Base-by-base conservation (phyloP, 2,888 invertebrate species). In the Cerceris ruficornis region DNA sequence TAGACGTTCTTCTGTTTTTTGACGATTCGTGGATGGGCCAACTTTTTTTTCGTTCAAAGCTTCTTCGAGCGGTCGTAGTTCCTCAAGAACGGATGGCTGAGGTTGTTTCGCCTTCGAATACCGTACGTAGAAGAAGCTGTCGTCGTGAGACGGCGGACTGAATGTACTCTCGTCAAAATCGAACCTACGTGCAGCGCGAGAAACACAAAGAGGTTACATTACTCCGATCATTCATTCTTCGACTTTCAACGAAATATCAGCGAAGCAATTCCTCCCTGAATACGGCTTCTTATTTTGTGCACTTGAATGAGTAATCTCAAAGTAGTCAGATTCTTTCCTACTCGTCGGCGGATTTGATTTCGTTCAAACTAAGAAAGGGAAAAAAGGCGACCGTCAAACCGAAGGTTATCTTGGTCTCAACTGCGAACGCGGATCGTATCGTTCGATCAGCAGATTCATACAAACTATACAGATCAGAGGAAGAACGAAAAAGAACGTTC, bases 71-170 rank as follows among this genome's bases (percentile, higher is more conserved):
- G 87, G 82, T 54, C 85, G 86, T 73, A 89, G 91, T 49, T 87
- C 87, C 39, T 89, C 85, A 39, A 86, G 81, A 4, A 77, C 58
- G 0, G 75, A 41, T 67, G 75, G 49, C 15, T 79, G 62, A 60
- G 75, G 80, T 55, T 83, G 81, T 13, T 28, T 28, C 28, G 83
- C 69, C 58, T 89, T 91, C 6, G 89, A 77, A 90, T 96, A 96
- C 65, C 95, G 94, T 84, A 95, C 94, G 90, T 94, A 94, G 91
- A 95, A 95, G 90, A 96, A 96, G 66, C 95, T 95, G 88, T 96
- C 96, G 91, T 96, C 96, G 55, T 95, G 94, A 41, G 95, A 94
- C 2, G 96, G 96, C 17, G 96, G 96, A 15, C 96, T 96, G 83
- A 95, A 94, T 11, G 94, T 92, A 67, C 91, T 93, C 71, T 94